Conservation (phyloP, 2,888 invertebrate species). For the Dryobota labecula region DNA sequence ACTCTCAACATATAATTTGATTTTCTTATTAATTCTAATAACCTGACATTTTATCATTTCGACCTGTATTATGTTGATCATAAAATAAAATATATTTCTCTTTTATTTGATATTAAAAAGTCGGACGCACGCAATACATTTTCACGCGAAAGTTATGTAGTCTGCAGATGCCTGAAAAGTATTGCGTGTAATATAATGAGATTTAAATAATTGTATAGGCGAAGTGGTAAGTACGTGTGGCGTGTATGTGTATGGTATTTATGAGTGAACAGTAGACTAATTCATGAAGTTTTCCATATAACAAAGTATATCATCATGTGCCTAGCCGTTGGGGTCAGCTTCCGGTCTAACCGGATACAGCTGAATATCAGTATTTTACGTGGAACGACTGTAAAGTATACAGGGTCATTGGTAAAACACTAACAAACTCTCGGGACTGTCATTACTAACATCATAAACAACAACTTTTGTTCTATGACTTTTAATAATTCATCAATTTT, state of each 20-base stretch:
- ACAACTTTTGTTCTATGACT: too few species aligned
- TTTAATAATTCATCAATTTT: too few species aligned
- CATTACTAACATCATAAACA: too few species aligned
- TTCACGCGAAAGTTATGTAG: neutral
- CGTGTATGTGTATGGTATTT: slow-evolving; percentile 31
- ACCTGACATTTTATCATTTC: slow-evolving; percentile 34
- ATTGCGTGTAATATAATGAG: slow-evolving; percentile 8
- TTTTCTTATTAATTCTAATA: slow-evolving; percentile 37
- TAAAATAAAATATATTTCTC: slow-evolving; percentile 22
- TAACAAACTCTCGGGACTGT: too few species aligned
- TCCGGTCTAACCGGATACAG: too few species aligned
- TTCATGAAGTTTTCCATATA: slow-evolving; percentile 26
- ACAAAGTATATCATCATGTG: slow-evolving; percentile 3
- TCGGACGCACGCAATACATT: slow-evolving; percentile 16
- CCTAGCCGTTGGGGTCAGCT: too few species aligned
- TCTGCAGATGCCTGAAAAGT: slow-evolving; percentile 12
- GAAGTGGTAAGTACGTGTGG: slow-evolving; percentile 7
- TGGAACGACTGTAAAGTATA: too few species aligned
- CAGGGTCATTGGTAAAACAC: too few species aligned
- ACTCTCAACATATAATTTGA: slow-evolving; percentile 51
- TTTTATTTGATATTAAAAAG: slow-evolving; percentile 21
- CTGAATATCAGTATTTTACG: too few species aligned
- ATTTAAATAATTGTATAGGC: slow-evolving; percentile 8
- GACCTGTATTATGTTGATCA: slow-evolving; percentile 46
- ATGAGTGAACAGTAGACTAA: slow-evolving; percentile 13